Conservation (phyloP, 53 echinoderm and acorn worm species). For the Actinopyga echinites region DNA sequence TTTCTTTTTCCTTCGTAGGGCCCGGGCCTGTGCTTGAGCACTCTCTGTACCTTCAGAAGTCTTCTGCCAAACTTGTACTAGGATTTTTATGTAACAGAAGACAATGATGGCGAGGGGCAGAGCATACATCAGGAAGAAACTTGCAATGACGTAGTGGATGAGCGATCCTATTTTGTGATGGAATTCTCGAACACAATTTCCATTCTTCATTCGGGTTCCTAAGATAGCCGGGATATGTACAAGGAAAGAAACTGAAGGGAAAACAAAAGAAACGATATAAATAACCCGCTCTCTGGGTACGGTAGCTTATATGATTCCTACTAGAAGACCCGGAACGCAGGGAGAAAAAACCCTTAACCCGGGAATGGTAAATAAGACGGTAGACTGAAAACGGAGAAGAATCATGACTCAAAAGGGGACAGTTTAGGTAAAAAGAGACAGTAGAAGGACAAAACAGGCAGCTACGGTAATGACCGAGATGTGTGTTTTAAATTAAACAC, state of each 20-base stretch:
- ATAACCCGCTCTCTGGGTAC: background rate
- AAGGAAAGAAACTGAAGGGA: conserved; percentile 1
- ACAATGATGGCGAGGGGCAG: conserved; percentile 80
- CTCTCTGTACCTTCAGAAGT: conserved; percentile 92
- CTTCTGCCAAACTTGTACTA: conserved; percentile 89
- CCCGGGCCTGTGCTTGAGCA: conserved; percentile 92
- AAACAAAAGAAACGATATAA: background rate
- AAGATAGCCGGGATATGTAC: conserved; percentile 20
- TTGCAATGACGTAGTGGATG: conserved; percentile 15
- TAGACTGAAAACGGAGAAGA: too few relatives aligned
- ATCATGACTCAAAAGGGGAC: too few relatives aligned
- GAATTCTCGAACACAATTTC: background rate
- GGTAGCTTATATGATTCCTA: too few relatives aligned
- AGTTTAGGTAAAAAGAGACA: too few relatives aligned
- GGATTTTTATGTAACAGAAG: conserved; percentile 84
- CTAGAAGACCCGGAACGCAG: too few relatives aligned
- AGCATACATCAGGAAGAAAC: conserved; percentile 59
- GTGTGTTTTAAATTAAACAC: too few relatives aligned
- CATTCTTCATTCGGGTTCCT: background rate
- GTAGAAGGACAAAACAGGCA: too few relatives aligned
- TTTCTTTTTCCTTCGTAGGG: conserved; percentile 85
- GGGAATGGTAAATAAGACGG: too few relatives aligned
- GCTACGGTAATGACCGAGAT: too few relatives aligned
- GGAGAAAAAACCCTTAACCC: too few relatives aligned
- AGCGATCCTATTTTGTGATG: background rate